phyloP scores from a whole-genome alignment of 2,888 invertebrate species.

The Lithosia quadra region DNA sequence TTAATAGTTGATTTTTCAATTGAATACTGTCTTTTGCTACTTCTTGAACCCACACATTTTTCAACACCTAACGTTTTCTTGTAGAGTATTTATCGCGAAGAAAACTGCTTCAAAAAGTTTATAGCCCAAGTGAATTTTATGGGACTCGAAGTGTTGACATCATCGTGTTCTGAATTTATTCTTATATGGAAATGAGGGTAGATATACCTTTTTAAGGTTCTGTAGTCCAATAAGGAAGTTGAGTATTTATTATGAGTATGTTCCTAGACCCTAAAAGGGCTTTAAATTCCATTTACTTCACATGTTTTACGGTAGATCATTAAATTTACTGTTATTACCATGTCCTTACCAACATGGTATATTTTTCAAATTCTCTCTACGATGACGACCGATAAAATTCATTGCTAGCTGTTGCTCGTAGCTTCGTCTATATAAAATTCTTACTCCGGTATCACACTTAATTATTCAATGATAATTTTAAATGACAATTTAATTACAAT shows the following conservation, averaged over 20 bases:
- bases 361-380: not conserved
- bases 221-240: not conserved
- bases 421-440: too few relatives aligned
- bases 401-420: not conserved
- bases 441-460: not conserved
- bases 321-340: not conserved
- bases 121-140: conserved; percentile 32
- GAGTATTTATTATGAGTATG: not conserved
- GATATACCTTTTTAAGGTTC: not conserved
- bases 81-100: conserved; percentile 14
- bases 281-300: not conserved
- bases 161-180: conserved; percentile 22
- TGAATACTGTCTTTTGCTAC: not conserved
- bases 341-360: not conserved
- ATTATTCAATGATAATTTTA: not conserved
- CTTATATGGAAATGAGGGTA: conserved; percentile 2
- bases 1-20: not conserved
- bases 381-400: not conserved
- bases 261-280: not conserved
- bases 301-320: not conserved
- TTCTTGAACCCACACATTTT: not conserved
- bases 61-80: conserved; percentile 11
- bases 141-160: conserved; percentile 16
- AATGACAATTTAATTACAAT: not conserved
- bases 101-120: conserved; percentile 21